These are phyloP conservation scores for Brachyhypopomus gauderio DNA, from an alignment of 2,113 vertebrate genomes.

Conservation along the genomic window DNA sequence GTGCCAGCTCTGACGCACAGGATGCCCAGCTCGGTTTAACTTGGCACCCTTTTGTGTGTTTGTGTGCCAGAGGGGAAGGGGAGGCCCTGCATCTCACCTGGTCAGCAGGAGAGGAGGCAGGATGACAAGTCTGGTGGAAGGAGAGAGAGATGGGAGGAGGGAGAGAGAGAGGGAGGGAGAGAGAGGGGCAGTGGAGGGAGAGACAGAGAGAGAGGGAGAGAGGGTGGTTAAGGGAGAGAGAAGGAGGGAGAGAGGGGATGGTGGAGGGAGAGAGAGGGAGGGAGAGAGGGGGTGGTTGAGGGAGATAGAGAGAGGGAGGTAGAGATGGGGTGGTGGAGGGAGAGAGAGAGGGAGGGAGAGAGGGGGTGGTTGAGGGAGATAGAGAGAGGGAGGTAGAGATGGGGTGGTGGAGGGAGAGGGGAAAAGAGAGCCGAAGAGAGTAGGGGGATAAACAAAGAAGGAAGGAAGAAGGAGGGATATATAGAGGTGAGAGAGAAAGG, in stretches of 20 bases:
- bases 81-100: neutral
- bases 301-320: neutral
- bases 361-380: no score
- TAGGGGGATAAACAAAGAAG: no score
- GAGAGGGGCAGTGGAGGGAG: no score
- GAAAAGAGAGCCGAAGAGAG: neutral
- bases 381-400: neutral
- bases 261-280: neutral
- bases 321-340: no score
- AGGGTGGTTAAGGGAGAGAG: no score
- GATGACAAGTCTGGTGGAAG: neutral
- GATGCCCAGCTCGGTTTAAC: slow-evolving; percentile 13
- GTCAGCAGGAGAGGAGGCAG: neutral
- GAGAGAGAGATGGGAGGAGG: no score
- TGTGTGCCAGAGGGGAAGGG: neutral
- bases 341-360: neutral
- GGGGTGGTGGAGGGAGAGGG: no score
- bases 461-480: no score
- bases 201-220: neutral
- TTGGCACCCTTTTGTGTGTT: no score
- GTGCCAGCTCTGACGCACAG: slow-evolving; percentile 19
- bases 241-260: no score
- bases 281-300: neutral
- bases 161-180: slow-evolving; percentile 1
- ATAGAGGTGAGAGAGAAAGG: no score